These are phyloP conservation scores for Myxocyprinus asiaticus DNA, from an alignment of 2,113 vertebrate species.

Conservation along the genomic window DNA sequence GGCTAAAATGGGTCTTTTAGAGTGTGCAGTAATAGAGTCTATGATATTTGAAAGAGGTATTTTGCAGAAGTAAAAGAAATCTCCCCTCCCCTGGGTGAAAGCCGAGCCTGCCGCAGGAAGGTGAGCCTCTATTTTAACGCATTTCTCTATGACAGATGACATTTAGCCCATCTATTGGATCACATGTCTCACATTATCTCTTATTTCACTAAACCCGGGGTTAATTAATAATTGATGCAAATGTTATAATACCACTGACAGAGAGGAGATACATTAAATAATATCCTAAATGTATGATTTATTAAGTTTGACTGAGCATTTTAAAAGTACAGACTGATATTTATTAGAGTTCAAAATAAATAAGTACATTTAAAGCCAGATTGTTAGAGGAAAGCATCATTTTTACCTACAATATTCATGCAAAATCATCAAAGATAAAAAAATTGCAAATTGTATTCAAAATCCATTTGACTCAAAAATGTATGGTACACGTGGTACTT, in stretches of 20 bases:
- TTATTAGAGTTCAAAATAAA: too few relatives aligned
- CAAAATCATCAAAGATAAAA: too few relatives aligned
- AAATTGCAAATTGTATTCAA: too few relatives aligned
- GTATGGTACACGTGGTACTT: too few relatives aligned
- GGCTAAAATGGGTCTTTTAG: constrained; percentile 56
- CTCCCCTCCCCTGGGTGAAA: constrained; percentile 70
- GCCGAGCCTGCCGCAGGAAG: constrained; percentile 69
- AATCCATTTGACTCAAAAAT: too few relatives aligned
- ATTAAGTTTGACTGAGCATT: too few relatives aligned
- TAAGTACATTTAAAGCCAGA: too few relatives aligned
- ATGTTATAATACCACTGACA: constrained; percentile 50
- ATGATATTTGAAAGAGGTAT: constrained; percentile 67
- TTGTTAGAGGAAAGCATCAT: too few relatives aligned
- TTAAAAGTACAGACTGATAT: too few relatives aligned
- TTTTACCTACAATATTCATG: too few relatives aligned
- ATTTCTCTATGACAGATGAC: constrained; percentile 81
- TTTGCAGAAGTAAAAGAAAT: constrained; percentile 75
- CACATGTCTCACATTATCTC: constrained; percentile 79
- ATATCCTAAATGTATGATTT: neutral
- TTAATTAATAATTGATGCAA: constrained; percentile 78
- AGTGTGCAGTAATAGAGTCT: constrained; percentile 60
- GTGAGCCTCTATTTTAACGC: constrained; percentile 75
- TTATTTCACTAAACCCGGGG: constrained; percentile 76
- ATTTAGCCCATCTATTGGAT: constrained; percentile 76
- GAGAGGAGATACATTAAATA: constrained; percentile 32